Conservation (phyloP, 1,140 invertebrate species). For the Ceratina calcarata region DNA sequence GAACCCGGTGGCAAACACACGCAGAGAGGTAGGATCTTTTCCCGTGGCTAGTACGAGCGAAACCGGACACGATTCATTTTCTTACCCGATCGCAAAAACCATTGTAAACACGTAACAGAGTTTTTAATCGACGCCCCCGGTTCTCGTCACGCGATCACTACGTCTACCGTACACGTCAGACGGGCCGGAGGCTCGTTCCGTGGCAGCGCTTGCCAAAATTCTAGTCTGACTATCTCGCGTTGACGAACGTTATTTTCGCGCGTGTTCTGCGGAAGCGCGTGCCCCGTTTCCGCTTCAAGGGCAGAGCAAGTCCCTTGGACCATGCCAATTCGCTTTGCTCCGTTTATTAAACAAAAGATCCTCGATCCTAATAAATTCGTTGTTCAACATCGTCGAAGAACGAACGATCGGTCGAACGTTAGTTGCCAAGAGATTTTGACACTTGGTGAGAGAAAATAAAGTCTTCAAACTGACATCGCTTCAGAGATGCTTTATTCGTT, state of each 20-base stretch:
- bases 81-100: no score
- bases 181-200: neutral
- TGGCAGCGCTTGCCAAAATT: neutral
- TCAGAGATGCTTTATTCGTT: no score
- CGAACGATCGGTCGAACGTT: no score
- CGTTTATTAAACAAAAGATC: no score
- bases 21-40: neutral
- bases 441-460: no score
- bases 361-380: no score
- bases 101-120: neutral
- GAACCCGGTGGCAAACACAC: neutral
- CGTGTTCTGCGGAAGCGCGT: conserved; percentile 16
- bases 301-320: neutral
- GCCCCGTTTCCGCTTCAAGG: conserved; percentile 1
- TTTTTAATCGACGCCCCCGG: neutral
- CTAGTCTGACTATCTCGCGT: neutral
- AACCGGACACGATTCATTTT: neutral
- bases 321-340: no score
- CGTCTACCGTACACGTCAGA: no score
- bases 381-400: no score
- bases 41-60: neutral
- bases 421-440: no score
- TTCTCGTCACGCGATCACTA: no score
- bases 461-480: no score
- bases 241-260: conserved; percentile 30